phyloP scores from a whole-genome alignment of 2,797 vertebrate species.

The Sebastes iracundus region DNA sequence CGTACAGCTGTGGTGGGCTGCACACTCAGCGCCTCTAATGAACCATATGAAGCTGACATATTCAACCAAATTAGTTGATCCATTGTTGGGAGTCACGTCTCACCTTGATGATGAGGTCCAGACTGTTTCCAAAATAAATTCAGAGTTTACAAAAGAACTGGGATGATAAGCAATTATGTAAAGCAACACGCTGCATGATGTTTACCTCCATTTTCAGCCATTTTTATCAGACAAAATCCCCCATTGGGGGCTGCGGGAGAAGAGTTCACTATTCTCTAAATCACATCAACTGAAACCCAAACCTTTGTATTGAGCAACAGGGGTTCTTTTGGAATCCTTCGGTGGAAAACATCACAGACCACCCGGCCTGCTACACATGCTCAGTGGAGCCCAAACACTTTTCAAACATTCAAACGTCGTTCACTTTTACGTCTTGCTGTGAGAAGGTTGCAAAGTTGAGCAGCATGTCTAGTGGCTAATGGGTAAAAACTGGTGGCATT shows the following conservation, averaged over 20 bases:
- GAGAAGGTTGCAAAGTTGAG: background rate
- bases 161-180: background rate
- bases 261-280: background rate
- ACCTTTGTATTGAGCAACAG: background rate
- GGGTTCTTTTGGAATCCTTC: background rate
- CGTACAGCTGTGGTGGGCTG: constrained; percentile 30
- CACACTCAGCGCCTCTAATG: constrained; percentile 26
- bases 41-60: constrained; percentile 20
- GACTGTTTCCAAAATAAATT: background rate
- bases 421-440: background rate
- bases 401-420: too few species aligned
- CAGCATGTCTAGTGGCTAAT: too few species aligned
- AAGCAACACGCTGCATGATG: background rate
- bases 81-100: background rate
- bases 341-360: background rate
- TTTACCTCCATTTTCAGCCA: background rate
- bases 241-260: background rate
- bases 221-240: background rate
- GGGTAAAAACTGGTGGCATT: too few species aligned
- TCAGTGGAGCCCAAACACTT: background rate
- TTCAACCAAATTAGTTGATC: constrained; percentile 11
- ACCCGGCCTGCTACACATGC: background rate
- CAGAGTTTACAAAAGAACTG: background rate
- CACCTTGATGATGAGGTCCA: constrained; percentile 1
- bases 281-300: background rate